A percentile compares a stretch with the other conserved stretches of the same genome.
Evolutionary conservation across 2,113 vertebrate genomes (phyloP).

Genomic region (Mugil cephalus): DNA sequence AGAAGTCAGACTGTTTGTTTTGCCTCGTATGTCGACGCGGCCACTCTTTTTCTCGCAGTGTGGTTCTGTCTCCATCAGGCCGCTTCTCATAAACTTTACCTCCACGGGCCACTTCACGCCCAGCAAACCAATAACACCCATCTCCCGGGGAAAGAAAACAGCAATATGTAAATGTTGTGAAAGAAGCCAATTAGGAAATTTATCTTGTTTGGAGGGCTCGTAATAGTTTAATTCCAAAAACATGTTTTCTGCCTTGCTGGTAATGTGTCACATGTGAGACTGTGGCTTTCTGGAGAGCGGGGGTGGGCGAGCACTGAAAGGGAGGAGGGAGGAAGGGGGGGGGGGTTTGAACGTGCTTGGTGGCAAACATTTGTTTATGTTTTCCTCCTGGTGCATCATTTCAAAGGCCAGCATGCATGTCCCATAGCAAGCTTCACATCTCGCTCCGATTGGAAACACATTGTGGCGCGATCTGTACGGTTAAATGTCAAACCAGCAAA

Average conservation of each 20-base stretch:
- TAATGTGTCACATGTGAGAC: constrained; percentile 82
- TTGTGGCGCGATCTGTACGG: constrained; percentile 57
- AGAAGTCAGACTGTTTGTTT: constrained; percentile 78
- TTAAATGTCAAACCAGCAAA: constrained; percentile 68
- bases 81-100: constrained; percentile 46
- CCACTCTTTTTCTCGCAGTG: constrained; percentile 55
- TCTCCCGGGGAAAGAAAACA: constrained; percentile 17
- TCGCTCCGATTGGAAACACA: constrained; percentile 82
- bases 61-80: constrained; percentile 44
- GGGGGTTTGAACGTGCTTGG: constrained; percentile 80
- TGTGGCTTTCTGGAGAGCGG: constrained; percentile 69
- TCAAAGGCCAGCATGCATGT: constrained; percentile 78
- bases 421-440: constrained; percentile 66
- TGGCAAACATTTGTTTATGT: constrained; percentile 85
- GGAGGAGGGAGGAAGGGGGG: constrained; percentile 26
- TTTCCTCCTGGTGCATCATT: constrained; percentile 79
- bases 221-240: constrained; percentile 85
- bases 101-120: constrained; percentile 48
- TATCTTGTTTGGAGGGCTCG: constrained; percentile 82
- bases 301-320: constrained; percentile 23
- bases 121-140: constrained; percentile 39
- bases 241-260: constrained; percentile 78
- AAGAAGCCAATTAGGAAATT: constrained; percentile 82
- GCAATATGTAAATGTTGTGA: constrained; percentile 84
- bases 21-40: constrained; percentile 66